Base-by-base conservation (phyloP, 2,797 vertebrate genomes). In the Lateolabrax maculatus region DNA sequence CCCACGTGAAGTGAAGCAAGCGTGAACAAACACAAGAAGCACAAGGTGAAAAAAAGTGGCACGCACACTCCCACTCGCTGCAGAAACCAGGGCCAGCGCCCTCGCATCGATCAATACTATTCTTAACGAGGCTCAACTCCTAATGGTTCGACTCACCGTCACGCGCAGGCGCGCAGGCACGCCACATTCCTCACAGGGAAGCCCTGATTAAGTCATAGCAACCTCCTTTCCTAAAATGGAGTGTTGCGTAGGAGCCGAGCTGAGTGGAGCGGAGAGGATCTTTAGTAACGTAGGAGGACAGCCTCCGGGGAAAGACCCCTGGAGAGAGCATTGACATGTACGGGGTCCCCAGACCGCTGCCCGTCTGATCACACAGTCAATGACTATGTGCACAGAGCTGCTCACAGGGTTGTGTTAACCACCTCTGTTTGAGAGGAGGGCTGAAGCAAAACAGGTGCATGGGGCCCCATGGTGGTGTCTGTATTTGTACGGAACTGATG, bases 121-220 rank as follows among this genome's bases (percentile, higher is more conserved):
- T 75, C 73, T 57, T 79, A 83, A 84, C 39, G 5, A 83, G 61
- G 69, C 44, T 72, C 53, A 48, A 57, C 44, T 81, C 61, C 61
- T 21, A 63, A 68, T 8, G 36, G 69, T 75, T 77, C 69, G 49
- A 51, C 56, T 44, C 10, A 51, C 80, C 77, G 48, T n/a, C 79
- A 23, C 46, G 21, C 43, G 10, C 80, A 71, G 48, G 51, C 57
- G 43, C 18, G 6, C 66, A 37, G 64, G 27, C 57, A 25, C 56
- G 56, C 29, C 66, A 66, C 87, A 88, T 87, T 71, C 68, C 74
- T 90, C 83, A 86, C 72, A 93, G 91, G 88, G 89, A 92, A 92
- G 91, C 86, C 91, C 91, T 89, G 89, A 92, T 94, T 92, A 93
- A 90, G 93, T 93, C 92, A 93, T 61, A 55, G 76, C 80, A 77